Percentiles rank a stretch among this genome's conserved stretches.
phyloP scores from a whole-genome alignment of 2,888 invertebrate species.

The Ornithoptera priamus region DNA sequence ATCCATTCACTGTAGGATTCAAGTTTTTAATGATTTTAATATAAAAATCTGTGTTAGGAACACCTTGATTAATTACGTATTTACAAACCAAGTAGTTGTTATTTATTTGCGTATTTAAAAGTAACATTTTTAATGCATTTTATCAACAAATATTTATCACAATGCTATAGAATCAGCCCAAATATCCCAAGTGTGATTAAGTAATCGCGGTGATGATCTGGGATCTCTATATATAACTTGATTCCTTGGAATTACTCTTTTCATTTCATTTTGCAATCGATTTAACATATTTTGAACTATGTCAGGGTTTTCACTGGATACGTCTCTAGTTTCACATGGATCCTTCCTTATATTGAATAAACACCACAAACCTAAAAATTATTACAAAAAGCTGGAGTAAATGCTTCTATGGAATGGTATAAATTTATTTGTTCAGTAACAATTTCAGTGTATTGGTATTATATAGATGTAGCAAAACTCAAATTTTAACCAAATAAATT shows the following conservation, averaged over 20 bases:
- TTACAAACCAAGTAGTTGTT: too few relatives aligned
- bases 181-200: conserved; percentile 60
- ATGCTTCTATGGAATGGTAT: neutral
- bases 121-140: neutral
- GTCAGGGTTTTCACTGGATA: conserved; percentile 47
- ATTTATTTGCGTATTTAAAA: too few relatives aligned
- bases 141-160: neutral
- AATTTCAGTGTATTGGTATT: too few relatives aligned
- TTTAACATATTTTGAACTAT: conserved; percentile 44
- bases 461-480: too few relatives aligned
- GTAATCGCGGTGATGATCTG: conserved; percentile 49
- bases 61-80: too few relatives aligned
- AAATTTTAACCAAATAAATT: neutral
- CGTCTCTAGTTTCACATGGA: conserved; percentile 60
- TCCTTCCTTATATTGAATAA: conserved; percentile 62
- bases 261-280: conserved; percentile 46
- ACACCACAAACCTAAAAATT: conserved; percentile 52
- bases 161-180: conserved; percentile 43
- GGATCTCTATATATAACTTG: conserved; percentile 52
- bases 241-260: conserved; percentile 48
- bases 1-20: too few relatives aligned
- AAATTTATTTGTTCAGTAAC: neutral
- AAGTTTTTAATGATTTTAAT: too few relatives aligned
- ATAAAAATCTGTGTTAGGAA: too few relatives aligned
- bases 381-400: neutral